A percentile compares a stretch with the other conserved stretches of the same genome.
phyloP scores from a whole-genome alignment of 37 sponge, comb jelly and placozoan species.

The Theonella swinhoei region DNA sequence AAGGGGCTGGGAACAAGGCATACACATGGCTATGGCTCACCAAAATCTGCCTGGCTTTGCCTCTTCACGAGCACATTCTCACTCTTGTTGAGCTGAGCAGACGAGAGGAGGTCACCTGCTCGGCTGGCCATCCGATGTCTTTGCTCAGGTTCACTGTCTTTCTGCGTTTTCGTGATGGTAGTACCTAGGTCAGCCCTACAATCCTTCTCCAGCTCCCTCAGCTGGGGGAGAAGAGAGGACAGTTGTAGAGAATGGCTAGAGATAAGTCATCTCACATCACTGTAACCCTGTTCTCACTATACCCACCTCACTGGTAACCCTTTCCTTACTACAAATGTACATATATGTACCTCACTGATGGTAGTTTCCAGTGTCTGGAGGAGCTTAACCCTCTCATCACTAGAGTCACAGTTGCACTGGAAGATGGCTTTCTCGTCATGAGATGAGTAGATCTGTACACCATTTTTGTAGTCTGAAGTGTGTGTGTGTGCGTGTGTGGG shows the following conservation, averaged over 20 bases:
- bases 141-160: not conserved
- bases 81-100: not conserved
- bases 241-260: too few species aligned
- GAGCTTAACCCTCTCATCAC: constrained; percentile 16
- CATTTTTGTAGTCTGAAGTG: constrained; percentile 50
- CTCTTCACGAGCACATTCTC: too few species aligned
- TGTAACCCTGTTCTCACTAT: too few species aligned
- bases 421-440: constrained; percentile 40
- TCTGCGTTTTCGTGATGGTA: too few species aligned
- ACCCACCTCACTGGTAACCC: too few species aligned
- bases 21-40: too few species aligned
- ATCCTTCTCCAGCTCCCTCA: constrained; percentile 59
- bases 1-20: too few species aligned
- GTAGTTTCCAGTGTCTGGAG: constrained; percentile 38
- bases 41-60: too few species aligned
- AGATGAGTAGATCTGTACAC: constrained; percentile 52
- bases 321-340: not conserved
- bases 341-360: constrained; percentile 53
- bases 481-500: not conserved
- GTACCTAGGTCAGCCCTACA: constrained; percentile 58
- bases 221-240: too few species aligned
- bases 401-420: constrained; percentile 63
- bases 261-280: too few species aligned
- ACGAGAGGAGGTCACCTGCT: constrained; percentile 47
- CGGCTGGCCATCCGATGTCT: constrained; percentile 6